Percentiles rank a stretch among this genome's conserved stretches.
Evolutionary conservation across 2,797 vertebrate species (phyloP).

Genomic region (Enteromius viviparus): DNA sequence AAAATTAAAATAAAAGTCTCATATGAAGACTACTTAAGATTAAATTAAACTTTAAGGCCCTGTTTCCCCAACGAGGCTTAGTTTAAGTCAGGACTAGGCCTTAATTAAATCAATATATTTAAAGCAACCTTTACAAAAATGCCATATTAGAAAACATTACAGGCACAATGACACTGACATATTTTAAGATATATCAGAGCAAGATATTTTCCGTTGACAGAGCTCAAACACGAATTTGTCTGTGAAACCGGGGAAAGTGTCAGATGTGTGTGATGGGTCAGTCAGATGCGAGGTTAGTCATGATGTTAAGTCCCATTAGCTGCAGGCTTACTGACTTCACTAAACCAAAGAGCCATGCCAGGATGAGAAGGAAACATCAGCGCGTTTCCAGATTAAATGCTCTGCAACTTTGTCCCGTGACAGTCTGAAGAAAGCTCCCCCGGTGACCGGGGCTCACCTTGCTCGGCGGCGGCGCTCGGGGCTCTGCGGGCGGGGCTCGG

Average conservation of each 20-base stretch:
- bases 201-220: too few species aligned
- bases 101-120: too few species aligned
- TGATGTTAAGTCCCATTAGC: background rate
- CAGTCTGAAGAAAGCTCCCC: background rate
- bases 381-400: background rate
- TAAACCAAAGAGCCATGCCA: background rate
- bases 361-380: background rate
- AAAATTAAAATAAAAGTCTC: too few species aligned
- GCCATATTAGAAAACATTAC: too few species aligned
- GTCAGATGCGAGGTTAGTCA: background rate
- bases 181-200: too few species aligned
- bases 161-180: too few species aligned
- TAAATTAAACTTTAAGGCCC: background rate
- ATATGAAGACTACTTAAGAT: background rate
- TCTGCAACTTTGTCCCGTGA: too few species aligned
- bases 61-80: too few species aligned
- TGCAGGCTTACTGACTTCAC: background rate
- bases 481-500: slow-evolving; percentile 64
- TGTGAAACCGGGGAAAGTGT: too few species aligned
- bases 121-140: too few species aligned
- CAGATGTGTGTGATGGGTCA: background rate
- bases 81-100: too few species aligned
- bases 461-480: slow-evolving; percentile 57
- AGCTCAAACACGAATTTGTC: too few species aligned
- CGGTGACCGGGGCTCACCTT: background rate